Evolutionary conservation across 2,888 invertebrate genomes (phyloP), one percentile per base, ranked within the genome.

Genomic region (Plemyria rubiginata): DNA sequence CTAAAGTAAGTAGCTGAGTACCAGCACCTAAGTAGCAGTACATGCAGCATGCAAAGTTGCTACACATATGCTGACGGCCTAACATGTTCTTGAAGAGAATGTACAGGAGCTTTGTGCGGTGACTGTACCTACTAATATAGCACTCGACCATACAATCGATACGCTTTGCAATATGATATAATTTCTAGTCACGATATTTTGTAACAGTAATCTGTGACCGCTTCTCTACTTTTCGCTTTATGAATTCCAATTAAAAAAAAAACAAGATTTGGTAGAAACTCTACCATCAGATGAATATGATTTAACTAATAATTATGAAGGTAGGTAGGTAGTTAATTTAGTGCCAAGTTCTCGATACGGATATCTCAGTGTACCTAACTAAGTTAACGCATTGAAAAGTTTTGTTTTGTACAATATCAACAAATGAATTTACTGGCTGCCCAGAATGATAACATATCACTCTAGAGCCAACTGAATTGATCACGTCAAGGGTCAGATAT

Each of bases 61-160:
- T n/a, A n/a, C n/a, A n/a, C n/a, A n/a, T n/a, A n/a, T n/a, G n/a
- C n/a, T n/a, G n/a, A n/a, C n/a, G n/a, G n/a, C n/a, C n/a, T n/a
- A n/a, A n/a, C n/a, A n/a, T n/a, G n/a, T n/a, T n/a, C n/a, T n/a
- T n/a, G n/a, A n/a, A 11, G 7, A 49, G 40, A 43, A 54, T 22
- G 32, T 36, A 28, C 8, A 48, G 0, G 6, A 49, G n/a, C 28
- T 45, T n/a, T 15, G 38, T 28, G n/a, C 22, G 54, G 16, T 54
- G 54, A 54, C 49, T 54, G 54, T 54, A 60, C 41, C 13, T 38
- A 38, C 28, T 13, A n/a, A n/a, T n/a, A 40, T 49, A n/a, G 53
- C 57, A 53, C 68, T 65, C 65, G 54, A 72, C 66, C 66, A 69
- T 70, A 68, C 67, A 71, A 72, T 71, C 70, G 73, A 78, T 77